Percentiles rank a stretch among this genome's conserved stretches.
Conservation (phyloP, 2,113 vertebrate species). For the Chloebia gouldiae region DNA sequence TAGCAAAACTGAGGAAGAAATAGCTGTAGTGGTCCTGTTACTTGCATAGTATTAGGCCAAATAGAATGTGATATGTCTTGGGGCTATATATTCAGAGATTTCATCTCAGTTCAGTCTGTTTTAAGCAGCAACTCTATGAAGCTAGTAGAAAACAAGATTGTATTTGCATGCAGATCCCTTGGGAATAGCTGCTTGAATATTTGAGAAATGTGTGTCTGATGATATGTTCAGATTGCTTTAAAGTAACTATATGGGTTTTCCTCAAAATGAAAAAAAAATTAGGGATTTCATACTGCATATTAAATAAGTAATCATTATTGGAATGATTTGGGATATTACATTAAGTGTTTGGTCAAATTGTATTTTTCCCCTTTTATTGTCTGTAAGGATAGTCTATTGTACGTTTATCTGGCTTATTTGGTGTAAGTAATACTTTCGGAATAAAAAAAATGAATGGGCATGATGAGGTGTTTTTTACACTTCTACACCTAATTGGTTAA, state of each 20-base stretch:
- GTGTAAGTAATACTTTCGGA: not conserved
- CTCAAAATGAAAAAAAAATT: not conserved
- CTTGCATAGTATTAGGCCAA: constrained; percentile 13
- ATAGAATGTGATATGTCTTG: constrained; percentile 40
- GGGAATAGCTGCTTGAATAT: not conserved
- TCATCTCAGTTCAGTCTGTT: constrained; percentile 28
- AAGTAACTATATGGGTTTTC: not conserved
- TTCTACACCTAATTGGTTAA: not conserved
- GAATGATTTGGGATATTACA: not conserved
- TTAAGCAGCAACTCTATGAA: constrained; percentile 19
- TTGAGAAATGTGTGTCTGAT: not conserved
- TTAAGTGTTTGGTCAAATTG: not conserved
- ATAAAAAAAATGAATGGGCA: not conserved
- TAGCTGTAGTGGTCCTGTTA: not conserved
- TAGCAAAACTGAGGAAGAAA: not conserved
- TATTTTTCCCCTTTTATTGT: not conserved
- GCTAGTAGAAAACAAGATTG: constrained; percentile 20
- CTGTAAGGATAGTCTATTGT: not conserved
- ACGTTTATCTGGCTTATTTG: not conserved
- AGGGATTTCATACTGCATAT: not conserved
- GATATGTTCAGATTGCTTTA: not conserved
- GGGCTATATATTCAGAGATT: constrained; percentile 36
- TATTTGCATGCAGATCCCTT: constrained; percentile 15
- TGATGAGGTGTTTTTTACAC: not conserved
- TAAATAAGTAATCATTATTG: not conserved